Evolutionary conservation across 2,888 invertebrate genomes (phyloP), one percentile per base, ranked within the genome.

Genomic region (Brachycybe producta): DNA sequence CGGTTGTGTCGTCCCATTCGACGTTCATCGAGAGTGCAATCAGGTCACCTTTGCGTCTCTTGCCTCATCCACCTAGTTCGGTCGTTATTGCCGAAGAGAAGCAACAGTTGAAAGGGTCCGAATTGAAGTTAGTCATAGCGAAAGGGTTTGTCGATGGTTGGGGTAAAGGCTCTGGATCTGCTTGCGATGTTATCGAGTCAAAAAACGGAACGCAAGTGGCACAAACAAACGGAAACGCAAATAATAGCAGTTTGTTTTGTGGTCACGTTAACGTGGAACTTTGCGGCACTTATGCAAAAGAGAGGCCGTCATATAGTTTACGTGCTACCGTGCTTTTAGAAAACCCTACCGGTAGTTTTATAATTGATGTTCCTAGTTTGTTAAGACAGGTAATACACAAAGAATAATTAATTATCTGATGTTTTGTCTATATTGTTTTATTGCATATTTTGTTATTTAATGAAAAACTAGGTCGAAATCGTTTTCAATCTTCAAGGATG

Each of bases 21-120:
- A 77, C 79, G 1, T 85, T 84, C 63, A 91, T 95, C 55, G 81
- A 82, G 65, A 75, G 67, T 27, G 79, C 85, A 1, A 80, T 91
- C 8, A 90, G 85, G 69, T 84, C 87, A 1, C 78, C 81, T 0
- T 76, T 91, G 57, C 70, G 73, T 51, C 65, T 71, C 1, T 65
- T 75, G 30, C 70, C 73, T 1, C 63, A 74, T 13, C 66, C 75
- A 45, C 66, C 72, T 1, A 61, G 68, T 11, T 70, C 74, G 54
- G 66, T 64, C 2, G 64, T 75, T 3, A 73, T 86, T 36, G 80
- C 84, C 56, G 75, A 80, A 62, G 85, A 86, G 60, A 75, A 55
- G 5, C 60, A 60, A 26, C 60, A 35, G 23, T 36, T 46, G 11
- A 46, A 46, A 46, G 46, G 46, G 24, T 35, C n/a, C 19, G 36